These are phyloP conservation scores for Tipula confusa DNA, from an alignment of 2,888 invertebrate genomes.

Conservation along the genomic window DNA sequence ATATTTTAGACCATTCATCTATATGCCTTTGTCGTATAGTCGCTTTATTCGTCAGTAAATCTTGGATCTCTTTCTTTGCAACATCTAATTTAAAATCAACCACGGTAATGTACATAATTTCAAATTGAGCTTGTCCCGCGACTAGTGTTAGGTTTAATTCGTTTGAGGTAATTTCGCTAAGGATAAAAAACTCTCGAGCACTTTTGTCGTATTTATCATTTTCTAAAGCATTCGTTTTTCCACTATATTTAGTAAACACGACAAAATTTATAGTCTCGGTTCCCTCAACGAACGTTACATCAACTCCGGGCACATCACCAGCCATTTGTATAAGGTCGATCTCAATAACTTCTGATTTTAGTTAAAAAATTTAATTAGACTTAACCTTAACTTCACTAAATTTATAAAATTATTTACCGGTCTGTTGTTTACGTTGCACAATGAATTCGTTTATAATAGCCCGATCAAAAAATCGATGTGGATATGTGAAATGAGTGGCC, in stretches of 20 bases:
- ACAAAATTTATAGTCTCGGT: neutral
- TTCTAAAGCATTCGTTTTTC: neutral
- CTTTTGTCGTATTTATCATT: neutral
- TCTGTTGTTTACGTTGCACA: constrained; percentile 32
- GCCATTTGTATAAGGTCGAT: neutral
- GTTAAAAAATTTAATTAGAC: neutral
- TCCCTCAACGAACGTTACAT: neutral
- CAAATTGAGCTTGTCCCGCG: neutral
- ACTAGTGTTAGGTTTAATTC: neutral
- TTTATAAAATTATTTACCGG: neutral
- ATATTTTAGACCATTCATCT: constrained; percentile 27
- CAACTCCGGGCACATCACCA: neutral
- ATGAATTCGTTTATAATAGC: constrained; percentile 47
- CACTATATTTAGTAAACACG: neutral
- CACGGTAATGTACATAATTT: neutral
- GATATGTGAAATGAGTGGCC: constrained; percentile 42
- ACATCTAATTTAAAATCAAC: neutral
- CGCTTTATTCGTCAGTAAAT: neutral
- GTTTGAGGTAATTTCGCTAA: neutral
- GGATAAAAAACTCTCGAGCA: neutral
- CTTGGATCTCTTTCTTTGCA: neutral
- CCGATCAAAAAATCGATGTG: constrained; percentile 48
- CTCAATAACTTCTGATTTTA: neutral
- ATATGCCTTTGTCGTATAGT: neutral
- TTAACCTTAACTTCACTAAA: too few relatives aligned